Base-by-base conservation (phyloP, 2,113 vertebrate species). In the Gobius niger region DNA sequence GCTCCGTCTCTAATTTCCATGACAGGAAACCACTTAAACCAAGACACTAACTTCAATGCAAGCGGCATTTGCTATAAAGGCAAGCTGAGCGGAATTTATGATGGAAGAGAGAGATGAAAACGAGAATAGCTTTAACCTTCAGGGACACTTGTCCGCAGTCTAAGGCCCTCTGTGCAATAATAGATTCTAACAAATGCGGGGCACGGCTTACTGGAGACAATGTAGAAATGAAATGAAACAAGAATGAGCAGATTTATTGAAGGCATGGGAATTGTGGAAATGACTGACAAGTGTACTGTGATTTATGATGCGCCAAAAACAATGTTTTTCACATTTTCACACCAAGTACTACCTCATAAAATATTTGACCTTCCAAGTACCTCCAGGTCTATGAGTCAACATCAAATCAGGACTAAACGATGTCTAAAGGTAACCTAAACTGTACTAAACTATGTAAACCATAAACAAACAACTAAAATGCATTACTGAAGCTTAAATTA, bases 71-170 rank as follows among this genome's bases (percentile, higher is more conserved):
- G 24, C 24, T 34, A 4, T 34, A 34, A 34, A 34, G 24, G 24
- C 24, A 34, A 34, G 24, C 24, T 34, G 14, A 60, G 7, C n/a
- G 40, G 13, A 44, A 34, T 34, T 34, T 34, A 34, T 34, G 40
- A 44, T 42, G 15, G 15, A 42, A 9, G 40, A 42, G 5, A 42
- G 57, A 13, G 19, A 60, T 60, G 41, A 60, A 59, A 60, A 60
- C 16, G 57, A n/a, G 57, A 60, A 50, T 50, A 14, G 47, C 47
- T 50, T 12, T 50, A 50, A 50, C 57, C 57, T 60, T 60, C 57
- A 9, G 14, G n/a, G 40, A 42, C 57, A 16, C n/a, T 60, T 60
- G 34, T n/a, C 56, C 56, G 40, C 24, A 41, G 56, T 54, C 34
- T 59, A 34, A 14, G 12, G 7, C 12, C 14, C 57, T 40, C 40